A percentile compares a stretch with the other conserved stretches of the same genome.
These are phyloP conservation scores for Ariolimax columbianus DNA, from an alignment of 2,888 invertebrate genomes.

Conservation along the genomic window DNA sequence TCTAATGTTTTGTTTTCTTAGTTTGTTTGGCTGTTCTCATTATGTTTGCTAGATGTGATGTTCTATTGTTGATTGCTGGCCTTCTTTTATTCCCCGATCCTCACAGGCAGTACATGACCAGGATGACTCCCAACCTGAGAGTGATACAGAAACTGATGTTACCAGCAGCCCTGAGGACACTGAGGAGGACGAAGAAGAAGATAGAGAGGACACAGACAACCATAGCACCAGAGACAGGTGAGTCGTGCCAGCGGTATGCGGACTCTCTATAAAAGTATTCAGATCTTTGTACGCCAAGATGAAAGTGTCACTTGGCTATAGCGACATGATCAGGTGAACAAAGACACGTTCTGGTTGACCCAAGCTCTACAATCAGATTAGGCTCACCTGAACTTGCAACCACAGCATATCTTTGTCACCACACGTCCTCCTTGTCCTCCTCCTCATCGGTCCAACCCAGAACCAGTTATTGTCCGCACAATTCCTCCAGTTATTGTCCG, in stretches of 20 bases:
- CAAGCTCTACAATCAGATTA: no score
- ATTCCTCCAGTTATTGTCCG: no score
- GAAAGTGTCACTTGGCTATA: no score
- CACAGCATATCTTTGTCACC: no score
- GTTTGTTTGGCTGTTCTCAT: background rate
- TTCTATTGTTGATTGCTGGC: background rate
- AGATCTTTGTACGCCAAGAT: no score
- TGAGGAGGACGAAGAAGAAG: slow-evolving; percentile 7
- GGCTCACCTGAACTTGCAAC: no score
- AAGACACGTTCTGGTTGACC: no score
- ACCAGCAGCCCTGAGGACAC: background rate
- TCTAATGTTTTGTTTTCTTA: background rate
- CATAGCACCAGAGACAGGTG: background rate
- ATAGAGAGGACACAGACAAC: background rate
- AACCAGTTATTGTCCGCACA: no score
- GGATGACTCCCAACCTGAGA: background rate
- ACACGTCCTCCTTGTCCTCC: no score
- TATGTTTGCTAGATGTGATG: background rate
- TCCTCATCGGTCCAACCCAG: no score
- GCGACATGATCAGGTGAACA: no score
- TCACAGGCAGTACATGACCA: background rate
- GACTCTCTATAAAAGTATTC: no score
- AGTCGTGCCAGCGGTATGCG: background rate
- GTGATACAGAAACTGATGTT: background rate
- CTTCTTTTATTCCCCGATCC: background rate